Evolutionary conservation across 2,797 vertebrate genomes (phyloP).

Genomic region (Bovichtus variegatus): DNA sequence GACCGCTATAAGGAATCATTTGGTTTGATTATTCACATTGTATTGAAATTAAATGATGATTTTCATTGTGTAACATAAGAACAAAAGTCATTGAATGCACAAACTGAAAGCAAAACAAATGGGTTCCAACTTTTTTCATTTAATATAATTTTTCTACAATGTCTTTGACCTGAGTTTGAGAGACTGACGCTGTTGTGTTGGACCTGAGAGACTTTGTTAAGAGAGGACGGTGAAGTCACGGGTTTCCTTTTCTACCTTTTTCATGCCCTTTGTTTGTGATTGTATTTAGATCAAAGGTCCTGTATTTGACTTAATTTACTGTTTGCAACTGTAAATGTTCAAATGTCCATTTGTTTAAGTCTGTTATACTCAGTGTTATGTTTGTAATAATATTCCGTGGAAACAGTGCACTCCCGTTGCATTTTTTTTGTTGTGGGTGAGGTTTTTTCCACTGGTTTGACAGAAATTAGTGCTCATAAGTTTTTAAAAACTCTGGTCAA

Average conservation of each 20-base stretch:
- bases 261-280: constrained; percentile 74
- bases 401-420: constrained; percentile 76
- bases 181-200: constrained; percentile 59
- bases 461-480: constrained; percentile 70
- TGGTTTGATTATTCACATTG: constrained; percentile 63
- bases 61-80: constrained; percentile 64
- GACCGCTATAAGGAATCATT: constrained; percentile 38
- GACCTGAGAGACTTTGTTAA: constrained; percentile 63
- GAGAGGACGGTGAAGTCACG: constrained; percentile 57
- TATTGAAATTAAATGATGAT: constrained; percentile 62
- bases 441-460: constrained; percentile 68
- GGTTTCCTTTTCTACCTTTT: constrained; percentile 63
- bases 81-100: constrained; percentile 44
- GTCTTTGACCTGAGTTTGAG: constrained; percentile 56
- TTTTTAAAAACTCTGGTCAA: constrained; percentile 73
- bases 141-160: constrained; percentile 57
- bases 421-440: constrained; percentile 73
- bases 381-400: constrained; percentile 78
- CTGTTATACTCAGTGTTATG: constrained; percentile 77
- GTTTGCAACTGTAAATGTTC: constrained; percentile 83
- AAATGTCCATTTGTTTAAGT: constrained; percentile 77
- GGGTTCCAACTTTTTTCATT: constrained; percentile 58
- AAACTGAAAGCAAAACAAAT: constrained; percentile 71
- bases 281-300: constrained; percentile 74
- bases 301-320: constrained; percentile 81